Conservation (phyloP, 2,113 vertebrate species). For the Chamaetylas fuelleborni region DNA sequence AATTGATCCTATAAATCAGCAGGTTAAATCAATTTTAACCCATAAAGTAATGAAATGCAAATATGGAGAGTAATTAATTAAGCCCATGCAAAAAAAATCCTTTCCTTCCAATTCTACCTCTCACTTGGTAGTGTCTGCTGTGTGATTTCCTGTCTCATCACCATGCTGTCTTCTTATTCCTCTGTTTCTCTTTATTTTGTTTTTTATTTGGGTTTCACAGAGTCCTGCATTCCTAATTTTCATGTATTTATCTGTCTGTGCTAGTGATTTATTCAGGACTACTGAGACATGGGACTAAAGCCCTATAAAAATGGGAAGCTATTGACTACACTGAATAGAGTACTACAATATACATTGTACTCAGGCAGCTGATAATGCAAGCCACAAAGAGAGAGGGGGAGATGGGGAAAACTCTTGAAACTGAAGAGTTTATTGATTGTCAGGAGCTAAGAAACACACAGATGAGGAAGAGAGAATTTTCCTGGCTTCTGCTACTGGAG, state of each 20-base stretch:
- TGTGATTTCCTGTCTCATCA: background rate
- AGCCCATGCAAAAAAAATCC: background rate
- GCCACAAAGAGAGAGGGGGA: background rate
- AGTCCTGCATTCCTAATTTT: background rate
- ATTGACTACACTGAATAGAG: background rate
- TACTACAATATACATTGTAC: background rate
- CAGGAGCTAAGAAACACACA: conserved; percentile 10
- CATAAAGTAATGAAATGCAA: background rate
- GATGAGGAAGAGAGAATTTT: background rate
- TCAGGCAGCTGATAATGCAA: background rate
- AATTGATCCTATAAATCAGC: background rate
- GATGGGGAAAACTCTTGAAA: background rate
- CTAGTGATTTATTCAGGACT: background rate
- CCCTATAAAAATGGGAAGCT: background rate
- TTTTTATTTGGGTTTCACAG: background rate
- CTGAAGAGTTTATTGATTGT: background rate
- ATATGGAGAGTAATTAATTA: background rate
- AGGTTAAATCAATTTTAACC: background rate
- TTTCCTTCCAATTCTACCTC: background rate
- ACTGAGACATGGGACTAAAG: background rate
- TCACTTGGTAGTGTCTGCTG: background rate
- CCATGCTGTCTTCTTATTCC: background rate
- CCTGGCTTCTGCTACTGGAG: background rate
- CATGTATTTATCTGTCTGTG: background rate
- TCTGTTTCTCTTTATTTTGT: background rate